Evolutionary conservation across 2,888 invertebrate species (phyloP).

Genomic region (Nasonia oneida): DNA sequence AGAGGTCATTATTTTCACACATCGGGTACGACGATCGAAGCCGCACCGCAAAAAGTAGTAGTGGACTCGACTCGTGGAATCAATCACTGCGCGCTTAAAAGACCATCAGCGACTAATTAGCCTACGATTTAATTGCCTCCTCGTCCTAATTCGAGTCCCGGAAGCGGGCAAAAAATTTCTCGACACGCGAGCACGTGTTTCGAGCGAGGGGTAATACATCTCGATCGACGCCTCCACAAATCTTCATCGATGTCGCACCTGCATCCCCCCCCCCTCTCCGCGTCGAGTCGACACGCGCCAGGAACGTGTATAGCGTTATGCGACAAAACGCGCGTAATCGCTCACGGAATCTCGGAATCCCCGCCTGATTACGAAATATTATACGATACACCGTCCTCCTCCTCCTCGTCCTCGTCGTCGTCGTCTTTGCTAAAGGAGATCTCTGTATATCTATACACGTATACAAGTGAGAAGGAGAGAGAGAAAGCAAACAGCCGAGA

Average conservation of each 20-base stretch:
- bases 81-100: too few species aligned
- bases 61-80: too few species aligned
- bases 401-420: conserved; percentile 14
- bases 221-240: neutral
- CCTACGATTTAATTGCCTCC: neutral
- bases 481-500: conserved; percentile 24
- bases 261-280: neutral
- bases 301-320: neutral
- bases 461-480: neutral
- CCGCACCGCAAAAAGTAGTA: too few species aligned
- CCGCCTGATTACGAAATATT: conserved; percentile 57
- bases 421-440: conserved; percentile 26
- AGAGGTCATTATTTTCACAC: too few species aligned
- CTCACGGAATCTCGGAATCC: conserved; percentile 32
- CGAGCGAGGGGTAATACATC: neutral
- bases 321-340: conserved; percentile 41
- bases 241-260: conserved; percentile 2
- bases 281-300: neutral
- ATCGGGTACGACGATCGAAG: too few species aligned
- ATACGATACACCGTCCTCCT: conserved; percentile 30
- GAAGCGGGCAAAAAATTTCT: neutral
- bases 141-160: neutral
- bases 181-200: neutral
- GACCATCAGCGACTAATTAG: neutral
- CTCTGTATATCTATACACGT: conserved; percentile 3